phyloP scores from a whole-genome alignment of 1,140 invertebrate species.

The Solenopsis invicta region DNA sequence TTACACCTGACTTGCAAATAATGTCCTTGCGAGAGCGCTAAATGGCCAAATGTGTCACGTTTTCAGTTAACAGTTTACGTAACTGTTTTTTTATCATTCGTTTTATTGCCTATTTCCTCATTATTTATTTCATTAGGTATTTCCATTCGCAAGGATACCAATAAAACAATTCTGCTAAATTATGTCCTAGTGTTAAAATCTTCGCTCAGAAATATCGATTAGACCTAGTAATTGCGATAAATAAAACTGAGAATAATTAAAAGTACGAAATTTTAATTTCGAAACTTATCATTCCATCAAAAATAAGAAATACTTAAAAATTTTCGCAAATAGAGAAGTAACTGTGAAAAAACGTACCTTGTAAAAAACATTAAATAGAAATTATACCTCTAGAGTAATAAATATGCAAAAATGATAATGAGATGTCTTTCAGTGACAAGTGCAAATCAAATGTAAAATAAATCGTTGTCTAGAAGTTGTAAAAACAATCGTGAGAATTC shows the following conservation, averaged over 20 bases:
- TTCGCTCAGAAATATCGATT: not conserved
- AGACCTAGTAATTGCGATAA: not conserved
- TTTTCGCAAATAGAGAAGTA: not conserved
- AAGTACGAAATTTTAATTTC: not conserved
- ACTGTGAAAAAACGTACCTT: not conserved
- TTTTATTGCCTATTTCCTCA: not conserved
- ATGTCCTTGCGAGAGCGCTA: not conserved
- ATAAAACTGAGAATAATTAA: not conserved
- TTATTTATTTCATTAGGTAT: not conserved
- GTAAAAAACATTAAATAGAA: not conserved
- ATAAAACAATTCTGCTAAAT: not conserved
- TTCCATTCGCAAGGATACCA: not conserved
- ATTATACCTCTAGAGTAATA: not conserved
- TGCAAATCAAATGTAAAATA: not conserved
- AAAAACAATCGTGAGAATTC: not conserved
- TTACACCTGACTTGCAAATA: conserved; percentile 16
- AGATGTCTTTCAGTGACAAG: not conserved
- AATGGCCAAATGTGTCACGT: not conserved
- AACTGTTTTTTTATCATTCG: not conserved
- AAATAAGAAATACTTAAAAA: not conserved
- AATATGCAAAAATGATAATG: not conserved
- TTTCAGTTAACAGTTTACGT: not conserved
- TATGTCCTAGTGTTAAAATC: not conserved
- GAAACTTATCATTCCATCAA: conserved; percentile 5
- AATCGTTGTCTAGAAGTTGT: not conserved